Base-by-base conservation (phyloP, 2,797 vertebrate species). In the Onychomys torridus region DNA sequence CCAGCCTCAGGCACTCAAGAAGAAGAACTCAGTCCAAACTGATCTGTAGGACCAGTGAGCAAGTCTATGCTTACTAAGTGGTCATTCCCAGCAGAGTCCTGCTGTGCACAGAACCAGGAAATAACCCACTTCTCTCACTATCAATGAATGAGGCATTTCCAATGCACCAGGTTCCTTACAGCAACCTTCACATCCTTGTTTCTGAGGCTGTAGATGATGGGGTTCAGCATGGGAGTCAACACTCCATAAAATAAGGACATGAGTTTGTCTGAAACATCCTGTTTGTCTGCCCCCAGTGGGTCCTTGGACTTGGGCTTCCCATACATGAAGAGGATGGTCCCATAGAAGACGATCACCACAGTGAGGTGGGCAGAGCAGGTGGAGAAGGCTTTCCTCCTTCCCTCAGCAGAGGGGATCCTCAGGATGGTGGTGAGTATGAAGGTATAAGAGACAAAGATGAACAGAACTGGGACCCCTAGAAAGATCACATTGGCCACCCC, bases 181-280 rank as follows among this genome's bases (percentile, higher is more conserved):
- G 97, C 69, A 0, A 10, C 34, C 81, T 96, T 98, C 17, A 96
- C 93, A 0, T 98, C 97, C n/a, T 97, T 98, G 7, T 98, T 98
- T 34, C 97, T 98, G 9, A 98, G 90, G 84, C 97, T 98, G 27
- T 98, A 98, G 95, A 98, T 98, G 37, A 98, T 73, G 61, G 97
- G 97, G 71, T 98, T 98, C 40, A 97, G 46, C 81, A 97, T 94
- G 52, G 96, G 97, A 37, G 96, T 98, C 69, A 97, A 65, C 63
- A 98, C 93, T 4, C 96, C 94, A 82, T 97, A 98, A 52, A 97
- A 97, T 10, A 97, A 23, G 49, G 97, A 97, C 16, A 97, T 92
- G 79, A 97, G 84, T 25, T 97, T 97, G 93, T 97, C 95, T 14
- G 61, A 5, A 46, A 93, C 25, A 52, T 93, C 82, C 46, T 96